phyloP scores from a whole-genome alignment of 2,888 invertebrate species.

The Drosophila mimica region DNA sequence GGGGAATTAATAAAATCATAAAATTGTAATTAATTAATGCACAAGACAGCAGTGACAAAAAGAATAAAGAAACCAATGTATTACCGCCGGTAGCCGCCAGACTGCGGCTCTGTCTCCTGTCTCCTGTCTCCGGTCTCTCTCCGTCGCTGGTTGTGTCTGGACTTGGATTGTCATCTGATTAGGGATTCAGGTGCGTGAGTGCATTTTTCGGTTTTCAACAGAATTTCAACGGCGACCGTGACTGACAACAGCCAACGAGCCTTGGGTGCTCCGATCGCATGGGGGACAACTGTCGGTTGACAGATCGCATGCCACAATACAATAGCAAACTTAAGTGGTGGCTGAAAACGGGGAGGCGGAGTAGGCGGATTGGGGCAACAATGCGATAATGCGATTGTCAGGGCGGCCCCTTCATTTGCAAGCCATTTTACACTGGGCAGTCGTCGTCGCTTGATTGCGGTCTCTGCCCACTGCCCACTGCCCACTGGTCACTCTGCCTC shows the following conservation, averaged over 20 bases:
- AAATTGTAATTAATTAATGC: constrained; percentile 79
- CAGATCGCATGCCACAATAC: constrained; percentile 65
- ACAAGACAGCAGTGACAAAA: constrained; percentile 45
- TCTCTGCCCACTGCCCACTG: constrained; percentile 16
- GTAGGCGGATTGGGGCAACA: constrained; percentile 9
- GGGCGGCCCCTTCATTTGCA: constrained; percentile 48
- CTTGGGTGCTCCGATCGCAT: constrained; percentile 53
- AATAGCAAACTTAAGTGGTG: constrained; percentile 22
- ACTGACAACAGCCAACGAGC: constrained; percentile 31
- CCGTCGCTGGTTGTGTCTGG: constrained; percentile 12
- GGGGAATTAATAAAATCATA: constrained; percentile 80
- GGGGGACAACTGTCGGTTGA: constrained; percentile 46
- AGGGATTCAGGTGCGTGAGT: constrained; percentile 78
- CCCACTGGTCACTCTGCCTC: not conserved
- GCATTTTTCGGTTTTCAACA: constrained; percentile 75
- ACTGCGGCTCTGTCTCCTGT: constrained; percentile 34
- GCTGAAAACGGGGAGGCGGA: fast-evolving
- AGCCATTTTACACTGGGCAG: constrained; percentile 20
- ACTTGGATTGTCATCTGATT: constrained; percentile 60
- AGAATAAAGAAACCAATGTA: constrained; percentile 60
- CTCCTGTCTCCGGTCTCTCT: not conserved
- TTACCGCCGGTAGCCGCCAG: constrained; percentile 59
- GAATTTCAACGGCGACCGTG: constrained; percentile 67
- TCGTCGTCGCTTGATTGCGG: constrained; percentile 17
- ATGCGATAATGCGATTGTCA: constrained; percentile 33